Evolutionary conservation across 1,140 invertebrate genomes (phyloP).

Genomic region (Oppia nitens): DNA sequence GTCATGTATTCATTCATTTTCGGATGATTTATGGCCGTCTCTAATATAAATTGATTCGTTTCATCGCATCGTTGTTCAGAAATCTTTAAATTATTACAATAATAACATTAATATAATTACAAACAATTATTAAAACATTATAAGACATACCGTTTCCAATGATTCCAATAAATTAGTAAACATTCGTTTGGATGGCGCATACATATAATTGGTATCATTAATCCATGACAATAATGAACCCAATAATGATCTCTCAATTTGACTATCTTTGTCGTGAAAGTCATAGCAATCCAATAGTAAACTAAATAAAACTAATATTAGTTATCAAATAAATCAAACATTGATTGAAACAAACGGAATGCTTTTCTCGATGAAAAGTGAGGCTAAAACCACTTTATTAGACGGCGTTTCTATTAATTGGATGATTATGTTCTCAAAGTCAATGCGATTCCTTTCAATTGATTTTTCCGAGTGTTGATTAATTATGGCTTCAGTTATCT

Average conservation of each 20-base stretch:
- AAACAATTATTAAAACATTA: background rate
- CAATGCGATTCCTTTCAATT: constrained; percentile 12
- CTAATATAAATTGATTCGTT: constrained; percentile 6
- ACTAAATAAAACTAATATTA: background rate
- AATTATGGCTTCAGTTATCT: constrained; percentile 14
- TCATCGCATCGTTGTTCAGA: background rate
- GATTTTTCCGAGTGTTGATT: background rate
- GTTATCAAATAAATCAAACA: background rate
- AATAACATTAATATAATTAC: background rate
- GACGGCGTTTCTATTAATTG: constrained; percentile 8
- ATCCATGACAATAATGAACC: background rate
- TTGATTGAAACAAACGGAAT: background rate
- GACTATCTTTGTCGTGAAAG: background rate
- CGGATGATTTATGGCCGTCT: constrained; percentile 1
- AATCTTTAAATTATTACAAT: background rate
- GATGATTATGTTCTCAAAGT: background rate
- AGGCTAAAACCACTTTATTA: background rate
- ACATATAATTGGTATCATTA: background rate
- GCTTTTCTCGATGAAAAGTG: background rate
- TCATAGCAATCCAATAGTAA: background rate
- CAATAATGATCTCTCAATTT: background rate
- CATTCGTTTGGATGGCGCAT: background rate
- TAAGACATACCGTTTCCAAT: background rate
- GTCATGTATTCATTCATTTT: constrained; percentile 6
- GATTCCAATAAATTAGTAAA: background rate